A percentile compares a stretch with the other conserved stretches of the same genome.
Conservation (phyloP, 2,888 invertebrate species). For the Drosophila prostipennis region DNA sequence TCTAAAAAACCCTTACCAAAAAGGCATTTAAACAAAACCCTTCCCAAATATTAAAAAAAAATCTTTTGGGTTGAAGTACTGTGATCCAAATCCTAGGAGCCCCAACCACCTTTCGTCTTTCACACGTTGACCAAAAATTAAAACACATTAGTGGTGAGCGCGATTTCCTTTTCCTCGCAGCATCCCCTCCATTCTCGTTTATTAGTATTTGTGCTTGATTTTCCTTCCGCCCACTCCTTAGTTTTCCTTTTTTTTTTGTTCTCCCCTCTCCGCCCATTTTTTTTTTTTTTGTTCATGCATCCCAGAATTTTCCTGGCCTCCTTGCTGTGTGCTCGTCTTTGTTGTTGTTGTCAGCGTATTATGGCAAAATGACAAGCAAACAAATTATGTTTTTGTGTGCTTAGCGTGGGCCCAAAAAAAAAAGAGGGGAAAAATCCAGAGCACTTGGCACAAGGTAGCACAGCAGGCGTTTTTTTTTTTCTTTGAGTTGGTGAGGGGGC, state of each 20-base stretch:
- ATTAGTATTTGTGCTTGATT: slow-evolving; percentile 53
- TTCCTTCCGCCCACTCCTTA: slow-evolving; percentile 28
- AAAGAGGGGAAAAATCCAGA: slow-evolving; percentile 40
- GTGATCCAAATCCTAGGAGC: not conserved
- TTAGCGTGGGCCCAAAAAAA: slow-evolving; percentile 55
- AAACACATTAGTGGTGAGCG: slow-evolving; percentile 57
- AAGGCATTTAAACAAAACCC: no score
- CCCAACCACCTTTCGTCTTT: slow-evolving; percentile 6
- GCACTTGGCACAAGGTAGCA: slow-evolving; percentile 53
- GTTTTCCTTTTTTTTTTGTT: not conserved
- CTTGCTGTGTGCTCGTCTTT: slow-evolving; percentile 14
- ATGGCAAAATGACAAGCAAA: slow-evolving; percentile 71
- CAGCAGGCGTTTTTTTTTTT: slow-evolving; percentile 10
- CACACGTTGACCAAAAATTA: slow-evolving; percentile 50
- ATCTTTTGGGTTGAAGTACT: no score
- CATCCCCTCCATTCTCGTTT: slow-evolving; percentile 29
- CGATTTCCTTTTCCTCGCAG: slow-evolving; percentile 26
- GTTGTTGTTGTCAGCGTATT: slow-evolving; percentile 68
- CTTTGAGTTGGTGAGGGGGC: not conserved
- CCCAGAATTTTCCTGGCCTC: slow-evolving; percentile 8
- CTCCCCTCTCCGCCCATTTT: not conserved
- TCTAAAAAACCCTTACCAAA: no score
- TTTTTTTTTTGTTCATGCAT: not conserved
- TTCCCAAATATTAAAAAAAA: no score
- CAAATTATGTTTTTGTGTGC: slow-evolving; percentile 74